Base-by-base conservation (phyloP, 2,797 vertebrate species). In the Tapirus indicus region DNA sequence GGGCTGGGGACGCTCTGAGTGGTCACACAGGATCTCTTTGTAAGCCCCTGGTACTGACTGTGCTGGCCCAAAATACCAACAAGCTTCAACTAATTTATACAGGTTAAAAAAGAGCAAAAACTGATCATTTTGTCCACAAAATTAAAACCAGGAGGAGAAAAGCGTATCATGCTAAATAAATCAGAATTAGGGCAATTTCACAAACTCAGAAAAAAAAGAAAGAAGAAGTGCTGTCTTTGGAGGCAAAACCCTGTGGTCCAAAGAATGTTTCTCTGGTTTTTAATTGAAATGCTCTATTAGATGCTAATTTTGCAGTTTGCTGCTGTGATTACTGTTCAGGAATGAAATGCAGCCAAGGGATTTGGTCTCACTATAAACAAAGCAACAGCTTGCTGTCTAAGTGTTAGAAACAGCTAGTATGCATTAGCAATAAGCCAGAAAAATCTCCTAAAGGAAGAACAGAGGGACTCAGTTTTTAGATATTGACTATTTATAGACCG, bases 361-460 rank as follows among this genome's bases (percentile, higher is more conserved):
- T 94, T 95, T 83, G 54, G 82, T 91, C 95, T 94, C 86, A 94
- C 41, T 79, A 21, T 74, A 85, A 91, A 82, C 41, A 94, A 92
- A 82, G 47, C 86, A 88, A 88, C 44, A 78, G 41, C 87, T 72
- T 82, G 27, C 54, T 68, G 74, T 89, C 60, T 32, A n/a, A 72
- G 54, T 80, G 60, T 93, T 80, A 85, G 86, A 80, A 72, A 82
- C 21, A 93, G 62, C 6, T 35, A 90, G 66, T 18, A 13, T 49
- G 60, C 60, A 60, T 72, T 86, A 85, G 25, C 71, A 83, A 6
- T 27, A 72, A 94, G 60, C 44, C 32, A 79, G 44, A 90, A 88
- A 84, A 77, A 41, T 66, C 75, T 83, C 86, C 62, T 75, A n/a
- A 32, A 64, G 72, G 27, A 69, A 90, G 71, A 79, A 71, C 68